Conservation (phyloP, 2,888 invertebrate species). For the Scaptomyza parva region DNA sequence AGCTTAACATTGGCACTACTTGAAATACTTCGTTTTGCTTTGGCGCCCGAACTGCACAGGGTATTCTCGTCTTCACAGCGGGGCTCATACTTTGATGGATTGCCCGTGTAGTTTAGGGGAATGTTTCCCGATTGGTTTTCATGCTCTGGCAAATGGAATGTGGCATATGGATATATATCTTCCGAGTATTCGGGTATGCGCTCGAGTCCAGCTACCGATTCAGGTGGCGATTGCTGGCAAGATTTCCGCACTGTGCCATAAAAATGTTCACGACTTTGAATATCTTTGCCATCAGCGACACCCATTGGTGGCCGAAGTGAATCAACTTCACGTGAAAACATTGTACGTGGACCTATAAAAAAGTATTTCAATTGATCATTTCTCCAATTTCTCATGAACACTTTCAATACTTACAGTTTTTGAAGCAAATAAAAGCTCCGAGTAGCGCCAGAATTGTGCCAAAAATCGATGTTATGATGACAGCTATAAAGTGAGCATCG, state of each 20-base stretch:
- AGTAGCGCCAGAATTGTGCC: conserved; percentile 86
- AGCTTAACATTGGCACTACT: conserved; percentile 61
- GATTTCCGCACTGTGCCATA: conserved; percentile 86
- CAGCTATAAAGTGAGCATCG: conserved; percentile 82
- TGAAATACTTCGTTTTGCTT: conserved; percentile 72
- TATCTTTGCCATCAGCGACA: conserved; percentile 70
- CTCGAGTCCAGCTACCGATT: conserved; percentile 85
- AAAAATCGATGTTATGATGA: conserved; percentile 83
- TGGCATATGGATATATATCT: conserved; percentile 88
- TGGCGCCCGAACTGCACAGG: conserved; percentile 68
- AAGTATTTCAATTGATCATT: neutral
- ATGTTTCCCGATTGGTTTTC: conserved; percentile 86
- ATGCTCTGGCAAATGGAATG: conserved; percentile 87
- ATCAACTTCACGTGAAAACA: conserved; percentile 76
- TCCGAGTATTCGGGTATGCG: conserved; percentile 87
- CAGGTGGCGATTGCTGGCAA: conserved; percentile 84
- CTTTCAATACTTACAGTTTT: conserved; percentile 85
- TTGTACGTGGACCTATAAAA: conserved; percentile 74
- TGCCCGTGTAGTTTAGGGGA: conserved; percentile 80
- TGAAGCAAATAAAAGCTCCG: conserved; percentile 86
- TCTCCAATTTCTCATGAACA: neutral
- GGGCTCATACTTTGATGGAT: conserved; percentile 78
- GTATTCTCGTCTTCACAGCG: conserved; percentile 77
- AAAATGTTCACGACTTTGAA: conserved; percentile 86
- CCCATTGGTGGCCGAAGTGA: conserved; percentile 69